A percentile compares a stretch with the other conserved stretches of the same genome.
Evolutionary conservation across 2,888 invertebrate genomes (phyloP).

Genomic region (Acleris emargana): DNA sequence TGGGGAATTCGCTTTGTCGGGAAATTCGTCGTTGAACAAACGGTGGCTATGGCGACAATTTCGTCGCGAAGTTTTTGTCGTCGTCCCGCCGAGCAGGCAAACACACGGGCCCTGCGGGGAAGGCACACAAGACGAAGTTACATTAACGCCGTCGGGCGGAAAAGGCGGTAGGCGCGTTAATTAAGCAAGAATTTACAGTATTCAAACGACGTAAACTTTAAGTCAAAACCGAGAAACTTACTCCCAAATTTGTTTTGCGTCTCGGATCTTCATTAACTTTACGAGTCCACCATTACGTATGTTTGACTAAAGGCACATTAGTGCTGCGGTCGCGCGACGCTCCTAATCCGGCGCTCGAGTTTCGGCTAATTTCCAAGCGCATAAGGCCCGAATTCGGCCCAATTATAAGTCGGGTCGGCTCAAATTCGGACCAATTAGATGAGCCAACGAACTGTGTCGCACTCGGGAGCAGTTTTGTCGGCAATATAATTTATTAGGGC

Average conservation of each 20-base stretch:
- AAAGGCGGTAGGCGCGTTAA: slow-evolving; percentile 63
- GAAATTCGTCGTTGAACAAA: slow-evolving; percentile 67
- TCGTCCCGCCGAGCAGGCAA: slow-evolving; percentile 35
- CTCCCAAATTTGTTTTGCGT: slow-evolving; percentile 72
- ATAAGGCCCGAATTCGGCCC: slow-evolving; percentile 70
- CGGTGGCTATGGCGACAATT: slow-evolving; percentile 62
- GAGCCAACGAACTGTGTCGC: slow-evolving; percentile 82
- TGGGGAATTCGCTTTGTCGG: slow-evolving; percentile 75
- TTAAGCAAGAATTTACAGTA: slow-evolving; percentile 76
- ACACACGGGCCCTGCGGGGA: slow-evolving; percentile 40
- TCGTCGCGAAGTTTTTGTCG: slow-evolving; percentile 49
- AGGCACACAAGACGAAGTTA: slow-evolving; percentile 54
- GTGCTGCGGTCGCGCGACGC: slow-evolving; percentile 62
- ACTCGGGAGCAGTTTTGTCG: slow-evolving; percentile 81
- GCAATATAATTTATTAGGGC: slow-evolving; percentile 83
- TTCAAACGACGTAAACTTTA: slow-evolving; percentile 70
- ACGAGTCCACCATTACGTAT: slow-evolving; percentile 70
- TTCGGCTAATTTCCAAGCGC: slow-evolving; percentile 74
- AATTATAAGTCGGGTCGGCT: slow-evolving; percentile 79
- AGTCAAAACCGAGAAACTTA: slow-evolving; percentile 67
- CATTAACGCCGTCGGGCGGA: slow-evolving; percentile 41
- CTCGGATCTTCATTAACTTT: slow-evolving; percentile 74
- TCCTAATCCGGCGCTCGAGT: slow-evolving; percentile 70
- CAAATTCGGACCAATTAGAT: slow-evolving; percentile 83
- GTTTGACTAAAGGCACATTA: slow-evolving; percentile 71